Evolutionary conservation across 2,888 invertebrate species (phyloP).

Genomic region (Miltochrista miniata): DNA sequence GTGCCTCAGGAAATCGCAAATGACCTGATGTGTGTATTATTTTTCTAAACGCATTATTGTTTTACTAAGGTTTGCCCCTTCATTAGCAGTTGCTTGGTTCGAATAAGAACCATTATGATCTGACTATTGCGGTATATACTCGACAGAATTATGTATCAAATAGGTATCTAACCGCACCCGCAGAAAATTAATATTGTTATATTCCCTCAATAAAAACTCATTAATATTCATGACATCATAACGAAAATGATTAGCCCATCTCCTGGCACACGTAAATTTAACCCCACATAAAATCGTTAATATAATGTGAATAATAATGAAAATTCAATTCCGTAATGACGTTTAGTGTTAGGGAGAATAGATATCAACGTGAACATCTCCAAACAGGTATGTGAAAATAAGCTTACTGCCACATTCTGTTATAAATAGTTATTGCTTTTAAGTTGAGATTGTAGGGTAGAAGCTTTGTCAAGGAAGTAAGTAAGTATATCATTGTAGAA

Average conservation of each 20-base stretch:
- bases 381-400: conserved; percentile 13
- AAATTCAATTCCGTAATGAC: conserved; percentile 23
- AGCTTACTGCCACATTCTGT: conserved; percentile 17
- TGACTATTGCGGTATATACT: no score
- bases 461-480: conserved; percentile 7
- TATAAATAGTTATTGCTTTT: conserved; percentile 34
- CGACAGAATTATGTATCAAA: no score
- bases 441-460: conserved; percentile 26
- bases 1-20: no score
- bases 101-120: no score
- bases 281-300: conserved; percentile 9
- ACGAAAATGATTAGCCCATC: conserved; percentile 32
- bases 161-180: not conserved
- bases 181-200: not conserved
- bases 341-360: not conserved
- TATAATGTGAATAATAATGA: not conserved
- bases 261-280: conserved; percentile 33
- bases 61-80: no score
- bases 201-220: conserved; percentile 21
- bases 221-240: conserved; percentile 38
- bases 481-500: no score
- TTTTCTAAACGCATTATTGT: no score
- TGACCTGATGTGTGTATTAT: no score
- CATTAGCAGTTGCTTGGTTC: no score
- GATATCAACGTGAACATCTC: conserved; percentile 20